Percentiles rank a stretch among this genome's conserved stretches.
Evolutionary conservation across 2,888 invertebrate species (phyloP).

Genomic region (Archips crataeganus): DNA sequence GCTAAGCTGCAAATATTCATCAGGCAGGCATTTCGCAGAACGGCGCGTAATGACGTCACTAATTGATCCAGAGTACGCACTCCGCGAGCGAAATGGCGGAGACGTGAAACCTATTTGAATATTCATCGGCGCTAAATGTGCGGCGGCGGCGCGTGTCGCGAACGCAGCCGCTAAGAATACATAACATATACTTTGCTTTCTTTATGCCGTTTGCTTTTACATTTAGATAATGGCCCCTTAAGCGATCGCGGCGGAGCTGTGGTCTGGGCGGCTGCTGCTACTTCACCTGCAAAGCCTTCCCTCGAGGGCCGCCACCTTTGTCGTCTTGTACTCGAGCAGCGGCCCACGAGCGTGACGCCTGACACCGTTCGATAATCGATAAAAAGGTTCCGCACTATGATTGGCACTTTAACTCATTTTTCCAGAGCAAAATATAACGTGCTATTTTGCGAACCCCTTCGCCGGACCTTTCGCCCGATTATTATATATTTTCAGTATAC

Average conservation of each 20-base stretch:
- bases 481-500: constrained; percentile 10
- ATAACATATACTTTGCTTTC: background rate
- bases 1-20: constrained; percentile 53
- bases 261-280: background rate
- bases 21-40: constrained; percentile 46
- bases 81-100: constrained; percentile 56
- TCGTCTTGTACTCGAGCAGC: background rate
- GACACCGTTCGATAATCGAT: constrained; percentile 7
- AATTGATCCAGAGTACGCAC: constrained; percentile 65
- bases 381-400: constrained; percentile 17
- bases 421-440: constrained; percentile 11
- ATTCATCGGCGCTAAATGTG: constrained; percentile 60
- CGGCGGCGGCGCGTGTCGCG: constrained; percentile 41
- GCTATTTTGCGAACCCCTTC: constrained; percentile 14
- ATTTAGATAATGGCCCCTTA: background rate
- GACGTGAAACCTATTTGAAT: constrained; percentile 61
- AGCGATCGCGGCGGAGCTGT: too few relatives aligned
- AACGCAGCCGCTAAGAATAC: constrained; percentile 10
- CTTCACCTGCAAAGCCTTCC: background rate
- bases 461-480: constrained; percentile 11
- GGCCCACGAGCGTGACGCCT: background rate
- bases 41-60: constrained; percentile 55
- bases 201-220: constrained; percentile 15
- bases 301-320: background rate
- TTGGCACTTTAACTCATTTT: constrained; percentile 20